These are phyloP conservation scores for Eristalinus aeneus DNA, from an alignment of 2,888 invertebrate species.

Conservation along the genomic window DNA sequence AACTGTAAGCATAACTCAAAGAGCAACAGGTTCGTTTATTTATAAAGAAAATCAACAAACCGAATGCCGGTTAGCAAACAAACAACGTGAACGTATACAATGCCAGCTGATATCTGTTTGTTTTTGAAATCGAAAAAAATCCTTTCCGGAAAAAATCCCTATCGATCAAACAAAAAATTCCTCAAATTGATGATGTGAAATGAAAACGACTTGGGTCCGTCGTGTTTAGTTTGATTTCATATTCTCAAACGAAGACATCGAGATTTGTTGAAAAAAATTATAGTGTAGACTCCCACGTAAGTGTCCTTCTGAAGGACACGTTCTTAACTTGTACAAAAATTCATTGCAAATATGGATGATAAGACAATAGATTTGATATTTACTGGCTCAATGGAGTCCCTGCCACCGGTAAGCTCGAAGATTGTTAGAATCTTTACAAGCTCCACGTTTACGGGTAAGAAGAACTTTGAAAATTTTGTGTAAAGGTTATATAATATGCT, in stretches of 20 bases:
- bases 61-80: neutral
- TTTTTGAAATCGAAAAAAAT: conserved; percentile 3
- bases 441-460: conserved; percentile 96
- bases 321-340: neutral
- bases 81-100: conserved; percentile 26
- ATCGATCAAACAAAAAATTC: conserved; percentile 68
- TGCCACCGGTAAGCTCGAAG: conserved; percentile 98
- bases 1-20: neutral
- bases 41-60: conserved; percentile 9
- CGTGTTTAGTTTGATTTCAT: conserved; percentile 46
- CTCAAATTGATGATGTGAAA: conserved; percentile 51
- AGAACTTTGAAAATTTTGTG: neutral
- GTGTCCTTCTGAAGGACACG: conserved; percentile 60
- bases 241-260: conserved; percentile 28
- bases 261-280: neutral
- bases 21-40: conserved; percentile 40
- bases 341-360: conserved; percentile 88
- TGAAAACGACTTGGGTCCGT: conserved; percentile 13
- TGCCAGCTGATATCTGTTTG: conserved; percentile 41
- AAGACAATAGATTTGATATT: conserved; percentile 94
- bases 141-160: conserved; percentile 27
- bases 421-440: conserved; percentile 99
- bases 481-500: conserved; percentile 29
- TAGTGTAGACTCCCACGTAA: conserved; percentile 53
- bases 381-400: conserved; percentile 90